Conservation (phyloP, 2,888 invertebrate species). For the Aphodius sticticus region DNA sequence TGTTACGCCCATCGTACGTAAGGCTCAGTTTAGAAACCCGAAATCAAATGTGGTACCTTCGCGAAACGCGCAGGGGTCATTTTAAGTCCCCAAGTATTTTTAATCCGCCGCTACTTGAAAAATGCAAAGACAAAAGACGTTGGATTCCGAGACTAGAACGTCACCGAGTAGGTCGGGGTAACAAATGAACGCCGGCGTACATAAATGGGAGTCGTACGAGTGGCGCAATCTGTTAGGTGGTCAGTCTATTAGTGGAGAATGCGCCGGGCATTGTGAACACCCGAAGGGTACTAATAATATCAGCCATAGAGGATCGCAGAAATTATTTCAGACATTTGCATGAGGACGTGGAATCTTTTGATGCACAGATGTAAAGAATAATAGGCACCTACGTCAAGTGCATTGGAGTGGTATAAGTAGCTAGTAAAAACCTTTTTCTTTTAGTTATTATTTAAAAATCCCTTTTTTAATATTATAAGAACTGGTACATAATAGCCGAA, state of each 20-base stretch:
- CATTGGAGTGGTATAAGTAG: too few species aligned
- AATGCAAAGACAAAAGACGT: slow-evolving; percentile 4
- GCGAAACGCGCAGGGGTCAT: background rate
- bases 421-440: too few species aligned
- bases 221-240: slow-evolving; percentile 58
- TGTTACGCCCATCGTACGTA: background rate
- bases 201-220: slow-evolving; percentile 55
- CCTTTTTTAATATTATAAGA: too few species aligned
- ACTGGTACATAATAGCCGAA: too few species aligned
- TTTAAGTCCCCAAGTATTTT: background rate
- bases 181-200: slow-evolving; percentile 54
- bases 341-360: background rate
- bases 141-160: background rate
- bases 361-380: background rate
- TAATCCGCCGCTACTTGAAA: background rate
- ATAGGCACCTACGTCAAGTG: too few species aligned
- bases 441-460: too few species aligned
- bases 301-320: slow-evolving; percentile 51
- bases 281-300: slow-evolving; percentile 56
- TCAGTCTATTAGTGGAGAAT: slow-evolving; percentile 59
- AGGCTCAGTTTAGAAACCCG: background rate
- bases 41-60: background rate
- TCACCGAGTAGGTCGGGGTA: slow-evolving; percentile 38
- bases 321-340: slow-evolving; percentile 55
- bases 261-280: slow-evolving; percentile 54